Evolutionary conservation across 2,113 vertebrate species (phyloP).

Genomic region (Chunga burmeisteri): DNA sequence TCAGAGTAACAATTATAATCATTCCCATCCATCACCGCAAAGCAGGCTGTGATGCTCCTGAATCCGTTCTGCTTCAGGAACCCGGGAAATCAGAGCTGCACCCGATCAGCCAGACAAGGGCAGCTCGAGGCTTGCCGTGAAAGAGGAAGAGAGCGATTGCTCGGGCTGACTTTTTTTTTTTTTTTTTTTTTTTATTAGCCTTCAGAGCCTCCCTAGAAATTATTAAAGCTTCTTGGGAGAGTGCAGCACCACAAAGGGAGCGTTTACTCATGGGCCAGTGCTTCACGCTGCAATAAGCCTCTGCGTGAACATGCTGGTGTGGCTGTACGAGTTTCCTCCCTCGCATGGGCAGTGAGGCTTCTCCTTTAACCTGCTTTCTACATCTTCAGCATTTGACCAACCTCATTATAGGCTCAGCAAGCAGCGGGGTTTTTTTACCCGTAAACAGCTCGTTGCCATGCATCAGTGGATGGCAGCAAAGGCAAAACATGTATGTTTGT

Average conservation of each 20-base stretch:
- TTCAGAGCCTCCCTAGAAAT: neutral
- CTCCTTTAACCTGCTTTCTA: neutral
- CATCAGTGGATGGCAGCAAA: neutral
- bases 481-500: neutral
- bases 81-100: accelerated
- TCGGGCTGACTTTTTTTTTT: neutral
- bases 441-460: neutral
- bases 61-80: neutral
- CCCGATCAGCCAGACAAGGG: neutral
- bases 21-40: neutral
- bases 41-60: neutral
- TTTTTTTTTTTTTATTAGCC: neutral
- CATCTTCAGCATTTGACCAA: neutral
- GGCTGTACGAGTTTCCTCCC: neutral
- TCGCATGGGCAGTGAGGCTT: neutral
- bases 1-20: constrained; percentile 18
- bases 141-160: neutral
- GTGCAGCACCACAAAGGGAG: accelerated
- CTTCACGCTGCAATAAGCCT: accelerated
- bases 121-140: neutral
- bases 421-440: neutral
- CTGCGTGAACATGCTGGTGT: neutral
- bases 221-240: neutral
- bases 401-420: neutral
- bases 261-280: neutral